These are phyloP conservation scores for Eurois occulta DNA, from an alignment of 2,888 invertebrate genomes.

Conservation along the genomic window DNA sequence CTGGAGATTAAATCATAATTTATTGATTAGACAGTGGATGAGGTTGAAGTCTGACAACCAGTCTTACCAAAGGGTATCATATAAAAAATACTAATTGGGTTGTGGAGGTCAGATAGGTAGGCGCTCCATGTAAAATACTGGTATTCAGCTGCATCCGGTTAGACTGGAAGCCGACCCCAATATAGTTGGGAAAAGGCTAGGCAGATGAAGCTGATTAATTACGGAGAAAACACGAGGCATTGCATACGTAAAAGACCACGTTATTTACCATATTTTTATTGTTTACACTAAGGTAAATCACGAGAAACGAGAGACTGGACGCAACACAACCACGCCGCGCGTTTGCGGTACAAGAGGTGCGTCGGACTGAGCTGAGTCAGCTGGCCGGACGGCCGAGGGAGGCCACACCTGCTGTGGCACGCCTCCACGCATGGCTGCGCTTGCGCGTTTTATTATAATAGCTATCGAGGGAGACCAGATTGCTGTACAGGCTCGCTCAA, in stretches of 20 bases:
- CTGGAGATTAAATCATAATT: constrained; percentile 74
- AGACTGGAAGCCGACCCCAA: not conserved
- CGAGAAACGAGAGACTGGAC: not conserved
- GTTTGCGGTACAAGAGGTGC: not conserved
- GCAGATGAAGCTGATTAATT: not conserved
- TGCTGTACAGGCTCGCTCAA: no score
- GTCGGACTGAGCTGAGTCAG: not conserved
- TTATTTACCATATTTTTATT: not conserved
- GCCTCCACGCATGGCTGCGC: constrained; percentile 10
- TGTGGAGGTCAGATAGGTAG: not conserved
- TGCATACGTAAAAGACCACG: not conserved
- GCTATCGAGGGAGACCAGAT: no score
- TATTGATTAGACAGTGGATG: no score
- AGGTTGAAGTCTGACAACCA: no score
- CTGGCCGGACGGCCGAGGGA: not conserved
- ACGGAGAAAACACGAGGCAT: not conserved
- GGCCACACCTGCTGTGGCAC: not conserved
- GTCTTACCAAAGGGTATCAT: no score
- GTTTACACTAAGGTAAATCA: not conserved
- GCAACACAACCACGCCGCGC: not conserved
- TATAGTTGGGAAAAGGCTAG: not conserved
- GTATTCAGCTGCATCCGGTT: not conserved
- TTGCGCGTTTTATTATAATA: not conserved
- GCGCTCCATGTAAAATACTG: not conserved
- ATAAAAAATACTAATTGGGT: no score